phyloP scores from a whole-genome alignment of 2,797 vertebrate genomes.

The Sebastes hubbsi region DNA sequence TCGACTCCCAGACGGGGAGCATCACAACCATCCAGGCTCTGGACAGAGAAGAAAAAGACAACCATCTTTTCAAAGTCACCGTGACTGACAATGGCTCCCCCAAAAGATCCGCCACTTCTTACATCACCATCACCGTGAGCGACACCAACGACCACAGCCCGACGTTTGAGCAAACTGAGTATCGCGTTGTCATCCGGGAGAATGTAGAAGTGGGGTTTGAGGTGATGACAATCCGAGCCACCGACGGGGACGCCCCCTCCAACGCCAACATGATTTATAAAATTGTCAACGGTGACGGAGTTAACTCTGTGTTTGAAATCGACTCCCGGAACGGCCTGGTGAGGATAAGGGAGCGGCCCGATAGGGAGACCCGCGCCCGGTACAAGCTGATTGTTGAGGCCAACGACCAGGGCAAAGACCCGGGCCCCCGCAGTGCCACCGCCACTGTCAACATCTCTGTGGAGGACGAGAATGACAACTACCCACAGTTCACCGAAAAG shows the following conservation, averaged over 20 bases:
- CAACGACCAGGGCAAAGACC: slow-evolving; percentile 95
- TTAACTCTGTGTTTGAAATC: slow-evolving; percentile 89
- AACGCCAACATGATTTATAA: slow-evolving; percentile 97
- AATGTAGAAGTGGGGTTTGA: slow-evolving; percentile 95
- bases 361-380: slow-evolving; percentile 87
- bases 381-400: slow-evolving; percentile 95
- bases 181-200: slow-evolving; percentile 90
- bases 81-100: slow-evolving; percentile 89
- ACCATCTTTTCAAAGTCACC: slow-evolving; percentile 92
- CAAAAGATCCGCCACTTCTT: slow-evolving; percentile 83
- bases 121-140: slow-evolving; percentile 92
- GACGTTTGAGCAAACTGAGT: slow-evolving; percentile 92
- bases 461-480: slow-evolving; percentile 98
- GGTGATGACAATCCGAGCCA: slow-evolving; percentile 94
- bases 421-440: slow-evolving; percentile 89
- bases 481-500: slow-evolving; percentile 95
- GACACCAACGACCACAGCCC: slow-evolving; percentile 96
- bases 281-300: slow-evolving; percentile 85
- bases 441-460: slow-evolving; percentile 91
- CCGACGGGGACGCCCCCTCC: slow-evolving; percentile 92
- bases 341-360: slow-evolving; percentile 87
- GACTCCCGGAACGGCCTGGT: slow-evolving; percentile 91
- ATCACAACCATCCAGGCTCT: slow-evolving; percentile 87
- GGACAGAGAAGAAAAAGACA: slow-evolving; percentile 95
- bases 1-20: slow-evolving; percentile 86